Base-by-base conservation (phyloP, 2,113 vertebrate species). In the Heterochromis multidens region DNA sequence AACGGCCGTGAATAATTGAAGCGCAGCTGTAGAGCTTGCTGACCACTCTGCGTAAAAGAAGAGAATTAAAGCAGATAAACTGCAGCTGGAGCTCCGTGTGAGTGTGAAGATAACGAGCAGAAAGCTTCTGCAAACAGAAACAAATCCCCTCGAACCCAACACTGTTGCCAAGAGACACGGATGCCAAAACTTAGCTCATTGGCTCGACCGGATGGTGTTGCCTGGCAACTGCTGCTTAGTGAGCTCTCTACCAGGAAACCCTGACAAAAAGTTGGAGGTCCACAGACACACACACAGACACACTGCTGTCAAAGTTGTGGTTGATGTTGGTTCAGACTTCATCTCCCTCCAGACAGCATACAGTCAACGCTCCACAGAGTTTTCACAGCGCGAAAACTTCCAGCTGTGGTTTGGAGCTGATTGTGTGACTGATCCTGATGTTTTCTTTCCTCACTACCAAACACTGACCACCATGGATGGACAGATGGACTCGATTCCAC, bases 181-280 rank as follows among this genome's bases (percentile, higher is more conserved):
- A 4, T 84, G 82, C 81, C 87, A 92, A 86, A 90, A 85, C 72
- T 10, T 9, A 9, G 67, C 79, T 84, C 43, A 70, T 70, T 88
- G 86, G 65, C 81, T 80, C 37, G 31, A 77, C 52, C n/a, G 46
- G 72, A 84, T 74, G 84, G 79, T 88, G 92, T 91, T 93, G 90
- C 92, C 87, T 89, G 49, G 92, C 84, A 93, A 91, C 91, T 33
- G 17, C 37, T 67, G 80, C 87, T 81, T 49, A 81, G 77, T 7
- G 63, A 86, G 54, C 43, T 40, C 80, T 79, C 86, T 52, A 92
- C 67, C 84, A 87, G 84, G 79, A 90, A 87, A 29, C 65, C 16
- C 67, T 17, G 17, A 72, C 43, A 72, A 72, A 72, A 52, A 52
- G 67, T 72, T 72, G 25, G 67, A 72, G 43, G 25, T 13, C 67